Base-by-base conservation (phyloP, 2,888 invertebrate genomes). In the Anorthoa munda region DNA sequence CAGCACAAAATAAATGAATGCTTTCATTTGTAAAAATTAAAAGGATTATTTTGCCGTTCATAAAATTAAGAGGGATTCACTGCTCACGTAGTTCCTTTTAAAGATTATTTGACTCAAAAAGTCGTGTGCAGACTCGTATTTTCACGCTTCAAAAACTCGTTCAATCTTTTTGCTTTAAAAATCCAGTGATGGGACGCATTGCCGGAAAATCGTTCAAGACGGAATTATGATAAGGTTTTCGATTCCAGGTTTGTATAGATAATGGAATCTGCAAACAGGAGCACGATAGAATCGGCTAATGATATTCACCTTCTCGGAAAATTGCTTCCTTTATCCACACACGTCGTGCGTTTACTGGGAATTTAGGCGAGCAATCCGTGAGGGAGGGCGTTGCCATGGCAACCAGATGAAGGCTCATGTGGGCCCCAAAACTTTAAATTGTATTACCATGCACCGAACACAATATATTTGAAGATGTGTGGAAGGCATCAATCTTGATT, bases 341-440 rank as follows among this genome's bases (percentile, higher is more conserved):
- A 92, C 92, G 90, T 88, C 89, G 94, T 92, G 92, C 94, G 89
- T 93, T 95, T 94, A 92, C 94, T 91, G 93, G 92, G 93, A 95
- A 94, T 93, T 94, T 92, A 90, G 88, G 93, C 91, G 89, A 90
- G 88, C 90, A 90, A 90, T 91, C 88, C 90, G 85, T 60, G 60
- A 75, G 77, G 55, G 88, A 93, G 96, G 96, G 96, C 87, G 96
- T 96, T 96, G 92, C 96, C 82, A 95, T 95, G 90, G 92, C 90
- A 92, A 96, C 95, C 89, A 92, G 93, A 90, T 92, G 89, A 81
- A 94, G 94, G 93, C 95, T 95, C 95, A 95, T 95, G 94, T 95
- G 95, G 93, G 93, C 92, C 93, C 90, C 90, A 92, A 94, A 95
- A 95, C 95, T 96, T 96, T 96, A 95, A 96, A 96, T 95, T 95